phyloP scores from a whole-genome alignment of 2,113 vertebrate species.

The Phylloscopus trochiloides region DNA sequence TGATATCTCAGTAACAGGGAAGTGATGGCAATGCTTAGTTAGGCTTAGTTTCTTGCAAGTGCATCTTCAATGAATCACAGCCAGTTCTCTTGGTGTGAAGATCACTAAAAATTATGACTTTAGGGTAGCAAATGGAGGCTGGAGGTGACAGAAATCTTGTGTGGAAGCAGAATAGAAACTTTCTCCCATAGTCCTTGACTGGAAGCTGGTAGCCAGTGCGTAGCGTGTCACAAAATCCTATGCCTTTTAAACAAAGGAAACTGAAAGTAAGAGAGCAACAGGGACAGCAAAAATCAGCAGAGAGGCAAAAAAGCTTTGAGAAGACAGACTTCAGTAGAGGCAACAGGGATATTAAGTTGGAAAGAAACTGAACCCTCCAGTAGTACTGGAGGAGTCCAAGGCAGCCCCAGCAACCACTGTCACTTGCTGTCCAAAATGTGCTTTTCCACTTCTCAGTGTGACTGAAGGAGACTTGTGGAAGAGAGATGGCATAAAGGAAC shows the following conservation, averaged over 20 bases:
- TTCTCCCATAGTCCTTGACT: not conserved
- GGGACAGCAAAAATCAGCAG: not conserved
- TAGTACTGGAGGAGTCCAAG: not conserved
- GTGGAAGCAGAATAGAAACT: not conserved
- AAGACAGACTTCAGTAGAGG: not conserved
- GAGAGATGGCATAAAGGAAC: not conserved
- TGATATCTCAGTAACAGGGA: not conserved
- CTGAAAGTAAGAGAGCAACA: not conserved
- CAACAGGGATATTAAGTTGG: not conserved
- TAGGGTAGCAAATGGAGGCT: not conserved
- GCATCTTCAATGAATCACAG: not conserved
- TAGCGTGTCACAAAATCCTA: not conserved
- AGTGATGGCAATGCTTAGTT: not conserved
- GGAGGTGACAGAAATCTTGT: not conserved
- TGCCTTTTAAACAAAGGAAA: not conserved
- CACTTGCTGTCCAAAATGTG: not conserved
- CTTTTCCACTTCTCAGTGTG: not conserved
- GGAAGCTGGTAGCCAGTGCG: not conserved
- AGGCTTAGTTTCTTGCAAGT: not conserved
- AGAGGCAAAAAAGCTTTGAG: not conserved
- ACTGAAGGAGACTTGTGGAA: not conserved
- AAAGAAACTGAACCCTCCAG: not conserved
- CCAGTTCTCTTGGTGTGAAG: fast-evolving
- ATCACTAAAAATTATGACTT: not conserved
- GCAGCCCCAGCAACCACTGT: not conserved